These are phyloP conservation scores for Scaptomyza montana DNA, from an alignment of 1,140 invertebrate species.

Conservation along the genomic window DNA sequence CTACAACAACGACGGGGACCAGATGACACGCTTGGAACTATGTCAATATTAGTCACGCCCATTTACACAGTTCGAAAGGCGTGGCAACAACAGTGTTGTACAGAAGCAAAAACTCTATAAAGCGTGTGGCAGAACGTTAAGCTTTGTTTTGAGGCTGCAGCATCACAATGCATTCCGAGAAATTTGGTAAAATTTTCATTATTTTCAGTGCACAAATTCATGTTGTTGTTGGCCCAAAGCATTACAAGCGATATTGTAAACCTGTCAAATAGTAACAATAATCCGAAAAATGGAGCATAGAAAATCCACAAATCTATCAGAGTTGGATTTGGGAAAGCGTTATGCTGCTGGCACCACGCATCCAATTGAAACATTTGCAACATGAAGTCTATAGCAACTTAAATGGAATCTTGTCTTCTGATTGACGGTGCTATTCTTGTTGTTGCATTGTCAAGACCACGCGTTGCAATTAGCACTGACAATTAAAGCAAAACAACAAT, in stretches of 20 bases:
- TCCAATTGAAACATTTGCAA: no score
- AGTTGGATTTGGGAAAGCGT: no score
- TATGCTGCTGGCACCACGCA: no score
- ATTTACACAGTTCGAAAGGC: constrained; percentile 74
- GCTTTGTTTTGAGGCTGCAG: constrained; percentile 25
- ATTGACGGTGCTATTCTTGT: background rate
- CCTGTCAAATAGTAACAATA: no score
- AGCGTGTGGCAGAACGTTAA: constrained; percentile 43
- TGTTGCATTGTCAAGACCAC: constrained; percentile 51
- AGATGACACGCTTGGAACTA: constrained; percentile 50
- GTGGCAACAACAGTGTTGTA: constrained; percentile 7
- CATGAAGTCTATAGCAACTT: constrained; percentile 2
- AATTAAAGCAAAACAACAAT: constrained; percentile 61
- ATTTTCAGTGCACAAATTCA: no score
- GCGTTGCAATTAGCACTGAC: constrained; percentile 63
- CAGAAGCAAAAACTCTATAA: background rate
- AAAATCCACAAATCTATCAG: no score
- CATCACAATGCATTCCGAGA: no score
- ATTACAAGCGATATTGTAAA: no score
- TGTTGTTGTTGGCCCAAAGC: no score
- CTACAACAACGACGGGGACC: constrained; percentile 18
- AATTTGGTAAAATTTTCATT: no score
- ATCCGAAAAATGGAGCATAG: no score
- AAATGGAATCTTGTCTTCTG: background rate
- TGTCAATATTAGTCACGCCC: constrained; percentile 74